Evolutionary conservation across 2,113 vertebrate genomes (phyloP).

Genomic region (Sakesphorus luctuosus): DNA sequence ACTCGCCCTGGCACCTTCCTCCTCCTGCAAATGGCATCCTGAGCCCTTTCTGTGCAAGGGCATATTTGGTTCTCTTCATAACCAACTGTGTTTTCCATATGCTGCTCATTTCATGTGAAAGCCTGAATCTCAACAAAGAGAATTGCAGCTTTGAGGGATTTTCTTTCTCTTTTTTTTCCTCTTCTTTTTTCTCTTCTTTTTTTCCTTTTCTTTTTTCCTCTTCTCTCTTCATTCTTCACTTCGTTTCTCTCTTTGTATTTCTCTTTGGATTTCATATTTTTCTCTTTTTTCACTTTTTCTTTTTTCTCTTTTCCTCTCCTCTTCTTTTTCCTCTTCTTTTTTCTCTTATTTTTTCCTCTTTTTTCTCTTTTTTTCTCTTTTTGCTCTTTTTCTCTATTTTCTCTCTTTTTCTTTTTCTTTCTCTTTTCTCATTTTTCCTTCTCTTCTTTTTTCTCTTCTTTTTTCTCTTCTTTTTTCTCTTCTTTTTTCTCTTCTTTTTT

Average conservation of each 20-base stretch:
- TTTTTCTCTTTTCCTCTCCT: not conserved
- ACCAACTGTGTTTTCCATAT: slow-evolving; percentile 7
- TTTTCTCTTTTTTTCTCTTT: not conserved
- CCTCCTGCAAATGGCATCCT: slow-evolving; percentile 32
- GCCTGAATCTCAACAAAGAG: not conserved
- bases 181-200: too few species aligned
- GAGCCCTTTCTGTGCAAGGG: slow-evolving; percentile 42
- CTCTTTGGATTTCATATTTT: not conserved
- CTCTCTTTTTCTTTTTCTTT: too few species aligned
- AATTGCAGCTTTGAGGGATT: not conserved
- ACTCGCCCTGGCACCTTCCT: slow-evolving; percentile 19
- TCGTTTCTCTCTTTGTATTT: not conserved
- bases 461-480: not conserved
- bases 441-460: too few species aligned
- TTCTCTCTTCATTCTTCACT: too few species aligned
- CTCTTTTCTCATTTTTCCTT: too few species aligned
- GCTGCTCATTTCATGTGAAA: slow-evolving; percentile 17
- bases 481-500: too few species aligned
- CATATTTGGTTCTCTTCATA: not conserved
- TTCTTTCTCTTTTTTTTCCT: not conserved
- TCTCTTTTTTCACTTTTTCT: not conserved
- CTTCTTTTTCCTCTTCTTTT: not conserved
- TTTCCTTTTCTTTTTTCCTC: not conserved
- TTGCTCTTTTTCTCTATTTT: not conserved
- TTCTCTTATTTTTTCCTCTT: too few species aligned